Conservation (phyloP, 30 jellyfish, hydroid and myxozoan genomes). For the Turritopsis rubra region DNA sequence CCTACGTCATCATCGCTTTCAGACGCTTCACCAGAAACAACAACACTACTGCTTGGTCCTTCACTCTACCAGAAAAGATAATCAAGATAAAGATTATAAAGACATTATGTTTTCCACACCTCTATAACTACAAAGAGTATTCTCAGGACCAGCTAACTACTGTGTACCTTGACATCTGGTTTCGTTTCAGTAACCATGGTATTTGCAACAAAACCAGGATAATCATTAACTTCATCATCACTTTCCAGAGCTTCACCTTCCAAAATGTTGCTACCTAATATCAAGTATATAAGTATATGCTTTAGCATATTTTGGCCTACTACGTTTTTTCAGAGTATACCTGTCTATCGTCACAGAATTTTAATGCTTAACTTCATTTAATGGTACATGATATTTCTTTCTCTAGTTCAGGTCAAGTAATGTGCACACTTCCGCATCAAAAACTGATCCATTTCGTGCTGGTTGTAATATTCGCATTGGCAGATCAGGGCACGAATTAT, state of each 20-base stretch:
- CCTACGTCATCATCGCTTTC: constrained; percentile 70
- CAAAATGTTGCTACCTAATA: constrained; percentile 68
- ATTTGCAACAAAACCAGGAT: constrained; percentile 52
- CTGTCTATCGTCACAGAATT: too few species aligned
- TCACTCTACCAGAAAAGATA: background rate
- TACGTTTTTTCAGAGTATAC: too few species aligned
- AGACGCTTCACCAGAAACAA: constrained; percentile 88
- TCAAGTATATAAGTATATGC: too few species aligned
- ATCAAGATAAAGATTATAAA: constrained; percentile 19
- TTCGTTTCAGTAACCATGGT: constrained; percentile 51
- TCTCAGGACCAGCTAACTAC: too few species aligned
- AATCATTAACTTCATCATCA: constrained; percentile 69
- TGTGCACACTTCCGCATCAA: too few species aligned
- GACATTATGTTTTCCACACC: background rate
- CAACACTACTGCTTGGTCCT: constrained; percentile 82
- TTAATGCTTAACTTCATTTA: too few species aligned
- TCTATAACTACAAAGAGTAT: background rate
- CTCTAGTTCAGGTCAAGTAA: too few species aligned
- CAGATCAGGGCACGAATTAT: too few species aligned
- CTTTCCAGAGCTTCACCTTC: constrained; percentile 94
- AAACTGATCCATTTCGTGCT: too few species aligned
- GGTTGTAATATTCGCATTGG: too few species aligned
- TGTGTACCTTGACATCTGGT: constrained; percentile 1
- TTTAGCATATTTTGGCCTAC: too few species aligned
- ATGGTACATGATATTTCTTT: too few species aligned